Conservation (phyloP, 2,888 invertebrate genomes). For the Epirrita christyi region DNA sequence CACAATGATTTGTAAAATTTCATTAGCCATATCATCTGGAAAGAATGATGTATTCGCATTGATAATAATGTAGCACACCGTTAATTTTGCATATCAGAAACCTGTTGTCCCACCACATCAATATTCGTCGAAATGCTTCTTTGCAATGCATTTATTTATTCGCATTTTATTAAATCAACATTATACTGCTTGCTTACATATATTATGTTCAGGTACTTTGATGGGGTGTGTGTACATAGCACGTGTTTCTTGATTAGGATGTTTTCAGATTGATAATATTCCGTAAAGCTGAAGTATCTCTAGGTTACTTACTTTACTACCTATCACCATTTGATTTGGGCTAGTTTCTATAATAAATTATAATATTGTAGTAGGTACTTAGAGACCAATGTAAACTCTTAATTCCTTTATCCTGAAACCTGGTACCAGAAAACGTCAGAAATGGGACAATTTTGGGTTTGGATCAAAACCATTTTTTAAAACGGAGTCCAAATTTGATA, state of each 20-base stretch:
- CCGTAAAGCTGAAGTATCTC: too few relatives aligned
- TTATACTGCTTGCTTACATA: neutral
- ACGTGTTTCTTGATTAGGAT: neutral
- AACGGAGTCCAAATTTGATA: too few relatives aligned
- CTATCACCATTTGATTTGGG: too few relatives aligned
- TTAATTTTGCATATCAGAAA: conserved; percentile 44
- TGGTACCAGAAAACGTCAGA: too few relatives aligned
- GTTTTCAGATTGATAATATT: too few relatives aligned
- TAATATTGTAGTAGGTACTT: too few relatives aligned
- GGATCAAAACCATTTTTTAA: too few relatives aligned
- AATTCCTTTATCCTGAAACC: too few relatives aligned
- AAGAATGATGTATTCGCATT: conserved; percentile 48
- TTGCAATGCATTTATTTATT: conserved; percentile 13
- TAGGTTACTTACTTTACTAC: too few relatives aligned
- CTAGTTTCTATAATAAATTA: too few relatives aligned
- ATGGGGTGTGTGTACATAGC: neutral
- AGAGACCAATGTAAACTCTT: too few relatives aligned
- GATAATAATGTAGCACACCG: conserved; percentile 52
- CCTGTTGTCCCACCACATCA: conserved; percentile 25
- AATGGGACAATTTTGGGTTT: too few relatives aligned
- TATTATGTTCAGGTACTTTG: neutral
- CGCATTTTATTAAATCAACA: conserved; percentile 19
- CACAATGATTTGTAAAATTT: conserved; percentile 45
- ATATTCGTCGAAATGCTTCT: conserved; percentile 31
- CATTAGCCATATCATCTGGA: conserved; percentile 53